phyloP scores from a whole-genome alignment of 64 coral and sea anemone genomes.

The Platygyra sinensis region DNA sequence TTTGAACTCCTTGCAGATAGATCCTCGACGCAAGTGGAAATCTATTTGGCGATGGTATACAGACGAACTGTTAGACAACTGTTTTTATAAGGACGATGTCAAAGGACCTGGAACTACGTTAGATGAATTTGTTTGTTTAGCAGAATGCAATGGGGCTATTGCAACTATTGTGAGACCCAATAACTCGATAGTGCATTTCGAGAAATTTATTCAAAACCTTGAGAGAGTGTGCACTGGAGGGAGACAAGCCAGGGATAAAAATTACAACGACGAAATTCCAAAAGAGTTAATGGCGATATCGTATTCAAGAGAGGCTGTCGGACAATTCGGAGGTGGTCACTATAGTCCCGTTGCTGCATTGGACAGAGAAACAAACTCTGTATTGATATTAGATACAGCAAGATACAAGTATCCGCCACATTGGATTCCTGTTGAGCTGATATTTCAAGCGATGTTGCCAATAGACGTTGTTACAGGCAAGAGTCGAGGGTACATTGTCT shows the following conservation, averaged over 20 bases:
- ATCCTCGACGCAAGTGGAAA: constrained; percentile 79
- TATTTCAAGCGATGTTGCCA: constrained; percentile 77
- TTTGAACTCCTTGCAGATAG: constrained; percentile 80
- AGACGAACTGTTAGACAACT: constrained; percentile 73
- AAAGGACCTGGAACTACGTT: constrained; percentile 74
- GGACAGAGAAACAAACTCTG: constrained; percentile 68
- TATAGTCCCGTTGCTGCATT: constrained; percentile 87
- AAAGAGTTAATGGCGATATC: constrained; percentile 62
- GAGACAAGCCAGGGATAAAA: not conserved
- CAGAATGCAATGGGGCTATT: constrained; percentile 75
- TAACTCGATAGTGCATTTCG: constrained; percentile 24
- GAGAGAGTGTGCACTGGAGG: constrained; percentile 61
- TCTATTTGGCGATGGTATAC: constrained; percentile 82
- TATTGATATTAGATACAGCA: constrained; percentile 87
- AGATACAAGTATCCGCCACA: constrained; percentile 91
- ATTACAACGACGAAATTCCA: constrained; percentile 36
- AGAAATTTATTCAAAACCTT: constrained; percentile 57
- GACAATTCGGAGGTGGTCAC: constrained; percentile 79
- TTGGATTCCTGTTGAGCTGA: constrained; percentile 71
- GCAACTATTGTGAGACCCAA: constrained; percentile 56
- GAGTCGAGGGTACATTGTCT: constrained; percentile 77
- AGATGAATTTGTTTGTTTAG: constrained; percentile 79
- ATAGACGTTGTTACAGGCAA: constrained; percentile 72
- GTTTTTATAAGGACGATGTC: constrained; percentile 49
- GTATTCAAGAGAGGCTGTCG: constrained; percentile 57